A percentile compares a stretch with the other conserved stretches of the same genome.
Conservation (phyloP, 2,888 invertebrate genomes). For the Scaptomyza flava region DNA sequence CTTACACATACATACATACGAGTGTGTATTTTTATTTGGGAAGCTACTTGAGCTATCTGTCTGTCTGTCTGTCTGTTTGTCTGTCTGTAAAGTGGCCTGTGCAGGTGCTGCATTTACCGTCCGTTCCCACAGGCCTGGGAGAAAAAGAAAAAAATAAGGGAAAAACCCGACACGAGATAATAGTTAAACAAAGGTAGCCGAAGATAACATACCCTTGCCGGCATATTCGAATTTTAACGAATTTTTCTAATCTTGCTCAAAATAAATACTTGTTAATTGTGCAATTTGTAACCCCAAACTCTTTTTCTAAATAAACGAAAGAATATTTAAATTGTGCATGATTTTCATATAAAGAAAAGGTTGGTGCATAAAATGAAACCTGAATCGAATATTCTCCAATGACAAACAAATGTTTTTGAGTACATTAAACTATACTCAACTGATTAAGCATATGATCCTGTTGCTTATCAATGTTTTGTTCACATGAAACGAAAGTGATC, state of each 20-base stretch:
- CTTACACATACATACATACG: slow-evolving; percentile 3
- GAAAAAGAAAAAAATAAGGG: not conserved
- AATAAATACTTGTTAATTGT: not conserved
- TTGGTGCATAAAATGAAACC: not conserved
- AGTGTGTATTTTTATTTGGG: not conserved
- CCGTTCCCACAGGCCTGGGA: slow-evolving; percentile 24
- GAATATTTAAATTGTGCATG: not conserved
- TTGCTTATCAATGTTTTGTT: not conserved
- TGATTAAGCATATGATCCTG: slow-evolving; percentile 5
- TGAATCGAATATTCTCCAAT: slow-evolving; percentile 2
- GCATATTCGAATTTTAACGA: not conserved
- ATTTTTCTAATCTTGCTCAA: not conserved
- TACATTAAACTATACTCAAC: slow-evolving; percentile 1
- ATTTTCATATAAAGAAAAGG: too few relatives aligned
- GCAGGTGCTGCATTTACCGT: slow-evolving; percentile 29
- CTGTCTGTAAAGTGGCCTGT: slow-evolving; percentile 1
- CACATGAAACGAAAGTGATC: not conserved
- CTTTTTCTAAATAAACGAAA: not conserved
- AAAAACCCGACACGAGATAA: not conserved
- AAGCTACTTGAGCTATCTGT: slow-evolving; percentile 15
- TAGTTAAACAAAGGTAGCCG: not conserved
- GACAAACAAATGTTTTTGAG: not conserved
- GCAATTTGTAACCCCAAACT: not conserved
- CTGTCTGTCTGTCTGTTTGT: not conserved
- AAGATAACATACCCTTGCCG: not conserved